Evolutionary conservation across 2,797 vertebrate genomes (phyloP).

Genomic region (Pteropus rufus): DNA sequence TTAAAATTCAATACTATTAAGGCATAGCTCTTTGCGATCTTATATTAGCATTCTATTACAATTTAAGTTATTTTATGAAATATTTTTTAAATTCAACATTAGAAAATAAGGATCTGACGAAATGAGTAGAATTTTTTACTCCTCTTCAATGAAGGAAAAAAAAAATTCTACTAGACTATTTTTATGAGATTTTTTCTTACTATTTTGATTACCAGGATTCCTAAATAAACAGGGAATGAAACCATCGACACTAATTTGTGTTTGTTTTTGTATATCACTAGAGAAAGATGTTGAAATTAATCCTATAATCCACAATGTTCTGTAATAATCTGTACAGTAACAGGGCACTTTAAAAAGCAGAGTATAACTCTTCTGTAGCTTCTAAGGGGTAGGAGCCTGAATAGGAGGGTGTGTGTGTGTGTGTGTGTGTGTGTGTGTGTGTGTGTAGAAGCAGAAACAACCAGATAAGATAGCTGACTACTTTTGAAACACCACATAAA

Average conservation of each 20-base stretch:
- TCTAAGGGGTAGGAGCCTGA: neutral
- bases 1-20: neutral
- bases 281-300: neutral
- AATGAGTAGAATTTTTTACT: neutral
- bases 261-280: neutral
- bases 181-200: neutral
- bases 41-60: neutral
- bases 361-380: neutral
- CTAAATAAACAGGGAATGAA: neutral
- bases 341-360: neutral
- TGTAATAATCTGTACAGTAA: neutral
- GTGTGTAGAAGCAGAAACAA: neutral
- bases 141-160: neutral
- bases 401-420: too few relatives aligned
- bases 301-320: neutral
- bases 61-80: neutral
- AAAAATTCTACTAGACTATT: neutral
- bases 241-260: neutral
- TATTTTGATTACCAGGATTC: neutral
- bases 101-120: neutral
- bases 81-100: neutral
- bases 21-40: neutral
- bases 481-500: slow-evolving; percentile 6
- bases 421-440: neutral
- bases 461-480: neutral